Evolutionary conservation across 1,140 invertebrate species (phyloP).

Genomic region (Oscheius sp.): DNA sequence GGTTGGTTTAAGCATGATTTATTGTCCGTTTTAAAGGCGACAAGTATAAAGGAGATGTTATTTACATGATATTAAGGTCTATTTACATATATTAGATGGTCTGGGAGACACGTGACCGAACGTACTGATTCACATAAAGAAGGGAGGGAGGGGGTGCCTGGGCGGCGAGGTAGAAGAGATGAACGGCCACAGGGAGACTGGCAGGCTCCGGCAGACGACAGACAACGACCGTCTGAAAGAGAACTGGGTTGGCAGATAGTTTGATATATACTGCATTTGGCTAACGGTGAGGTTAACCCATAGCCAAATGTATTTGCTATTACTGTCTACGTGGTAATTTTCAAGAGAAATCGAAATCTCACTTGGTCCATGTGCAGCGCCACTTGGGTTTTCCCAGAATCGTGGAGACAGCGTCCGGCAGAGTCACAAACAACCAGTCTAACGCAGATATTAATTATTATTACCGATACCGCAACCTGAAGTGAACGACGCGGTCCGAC

Average conservation of each 20-base stretch:
- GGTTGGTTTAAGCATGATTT: too few relatives aligned
- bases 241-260: too few relatives aligned
- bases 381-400: neutral
- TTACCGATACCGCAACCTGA: neutral
- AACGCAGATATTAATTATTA: neutral
- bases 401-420: neutral
- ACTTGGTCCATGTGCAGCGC: neutral
- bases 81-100: neutral
- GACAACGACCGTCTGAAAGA: neutral
- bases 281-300: too few relatives aligned
- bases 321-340: too few relatives aligned
- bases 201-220: neutral
- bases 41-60: too few relatives aligned
- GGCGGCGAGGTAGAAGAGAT: slow-evolving; percentile 8
- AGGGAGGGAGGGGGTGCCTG: neutral
- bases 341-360: too few relatives aligned
- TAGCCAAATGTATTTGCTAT: too few relatives aligned
- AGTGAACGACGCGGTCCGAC: slow-evolving; percentile 3
- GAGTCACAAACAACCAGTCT: neutral
- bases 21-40: too few relatives aligned
- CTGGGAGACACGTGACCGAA: neutral
- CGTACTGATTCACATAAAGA: slow-evolving; percentile 4
- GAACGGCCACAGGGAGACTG: neutral
- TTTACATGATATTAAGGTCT: too few relatives aligned
- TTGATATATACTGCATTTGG: too few relatives aligned